Evolutionary conservation across 2,888 invertebrate species (phyloP).

Genomic region (Hirtodrosophila cameraria): DNA sequence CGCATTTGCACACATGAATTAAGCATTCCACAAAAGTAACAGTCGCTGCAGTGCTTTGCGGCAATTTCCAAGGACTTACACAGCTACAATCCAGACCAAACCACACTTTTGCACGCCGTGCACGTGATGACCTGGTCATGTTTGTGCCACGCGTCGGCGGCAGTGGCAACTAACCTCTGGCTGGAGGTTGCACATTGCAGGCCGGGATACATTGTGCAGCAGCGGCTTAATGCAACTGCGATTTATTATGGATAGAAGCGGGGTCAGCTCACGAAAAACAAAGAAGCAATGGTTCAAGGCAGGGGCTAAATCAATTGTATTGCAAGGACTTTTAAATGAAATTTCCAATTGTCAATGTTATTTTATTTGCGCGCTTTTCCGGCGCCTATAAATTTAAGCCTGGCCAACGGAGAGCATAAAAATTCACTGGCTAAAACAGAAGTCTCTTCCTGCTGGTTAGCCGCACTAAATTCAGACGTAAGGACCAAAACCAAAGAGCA

Average conservation of each 20-base stretch:
- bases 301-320: slow-evolving; percentile 58
- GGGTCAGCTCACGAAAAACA: slow-evolving; percentile 5
- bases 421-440: slow-evolving; percentile 6
- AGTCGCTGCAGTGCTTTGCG: slow-evolving; percentile 44
- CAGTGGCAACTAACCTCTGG: slow-evolving; percentile 43
- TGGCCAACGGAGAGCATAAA: slow-evolving; percentile 20
- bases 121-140: slow-evolving; percentile 59
- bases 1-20: slow-evolving; percentile 75
- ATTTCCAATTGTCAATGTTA: slow-evolving; percentile 68
- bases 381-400: slow-evolving; percentile 54
- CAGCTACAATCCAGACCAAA: slow-evolving; percentile 27
- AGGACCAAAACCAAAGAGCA: slow-evolving; percentile 18
- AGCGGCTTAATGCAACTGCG: slow-evolving; percentile 31
- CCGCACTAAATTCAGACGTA: slow-evolving; percentile 50
- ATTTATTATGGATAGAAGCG: slow-evolving; percentile 27
- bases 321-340: slow-evolving; percentile 55
- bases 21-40: slow-evolving; percentile 76
- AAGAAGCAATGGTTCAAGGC: slow-evolving; percentile 19
- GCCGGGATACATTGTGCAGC: not conserved
- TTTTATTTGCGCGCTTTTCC: slow-evolving; percentile 67
- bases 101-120: slow-evolving; percentile 25
- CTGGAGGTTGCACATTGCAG: slow-evolving; percentile 35
- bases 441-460: slow-evolving; percentile 23
- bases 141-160: slow-evolving; percentile 49
- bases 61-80: slow-evolving; percentile 43